Conservation (phyloP, 92 coral and sea anemone genomes). For the Porites divaricata region DNA sequence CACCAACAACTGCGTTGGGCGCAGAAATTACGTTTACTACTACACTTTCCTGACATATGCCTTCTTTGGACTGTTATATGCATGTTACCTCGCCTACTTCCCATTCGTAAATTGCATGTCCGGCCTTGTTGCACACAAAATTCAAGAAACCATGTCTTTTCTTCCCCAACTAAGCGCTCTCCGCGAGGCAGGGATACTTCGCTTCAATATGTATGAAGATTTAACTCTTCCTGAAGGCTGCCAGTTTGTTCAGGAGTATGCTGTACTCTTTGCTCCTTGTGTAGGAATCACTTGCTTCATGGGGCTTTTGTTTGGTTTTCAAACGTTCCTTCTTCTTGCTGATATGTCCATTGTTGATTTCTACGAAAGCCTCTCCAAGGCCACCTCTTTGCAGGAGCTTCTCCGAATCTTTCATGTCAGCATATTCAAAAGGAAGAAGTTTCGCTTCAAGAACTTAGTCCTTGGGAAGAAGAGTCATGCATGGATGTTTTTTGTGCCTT, state of each 20-base stretch:
- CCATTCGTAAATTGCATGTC: slow-evolving; percentile 80
- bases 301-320: slow-evolving; percentile 78
- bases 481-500: slow-evolving; percentile 93
- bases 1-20: slow-evolving; percentile 98
- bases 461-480: slow-evolving; percentile 71
- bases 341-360: slow-evolving; percentile 96
- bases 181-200: slow-evolving; percentile 21
- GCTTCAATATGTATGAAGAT: slow-evolving; percentile 42
- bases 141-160: slow-evolving; percentile 28
- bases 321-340: slow-evolving; percentile 77
- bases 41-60: slow-evolving; percentile 85
- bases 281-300: slow-evolving; percentile 75
- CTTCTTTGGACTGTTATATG: slow-evolving; percentile 82
- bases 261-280: slow-evolving; percentile 83
- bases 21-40: slow-evolving; percentile 88
- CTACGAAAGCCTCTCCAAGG: slow-evolving; percentile 77
- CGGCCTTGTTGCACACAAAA: slow-evolving; percentile 27
- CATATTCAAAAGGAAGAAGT: slow-evolving; percentile 74
- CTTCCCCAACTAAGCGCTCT: slow-evolving; percentile 38
- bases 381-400: slow-evolving; percentile 72
- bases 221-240: slow-evolving; percentile 67
- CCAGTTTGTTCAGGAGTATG: slow-evolving; percentile 69
- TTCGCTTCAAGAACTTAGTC: slow-evolving; percentile 76
- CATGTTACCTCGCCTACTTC: slow-evolving; percentile 77
- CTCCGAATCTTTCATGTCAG: slow-evolving; percentile 74